Conservation (phyloP, 2,888 invertebrate genomes). For the Eurytoma californica region DNA sequence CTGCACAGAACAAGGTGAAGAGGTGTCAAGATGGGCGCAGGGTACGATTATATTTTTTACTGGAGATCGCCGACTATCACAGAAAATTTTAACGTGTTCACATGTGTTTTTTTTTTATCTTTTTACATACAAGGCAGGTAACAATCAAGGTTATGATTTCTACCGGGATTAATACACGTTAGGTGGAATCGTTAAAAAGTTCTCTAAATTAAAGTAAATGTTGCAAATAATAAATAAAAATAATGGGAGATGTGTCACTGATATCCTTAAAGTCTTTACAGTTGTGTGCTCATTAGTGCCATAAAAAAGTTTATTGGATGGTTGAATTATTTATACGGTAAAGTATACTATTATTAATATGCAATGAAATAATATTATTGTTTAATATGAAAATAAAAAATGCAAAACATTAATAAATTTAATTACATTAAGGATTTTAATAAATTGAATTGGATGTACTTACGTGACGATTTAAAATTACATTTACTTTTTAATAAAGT, state of each 20-base stretch:
- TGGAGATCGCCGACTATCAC: neutral
- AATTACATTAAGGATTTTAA: neutral
- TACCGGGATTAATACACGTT: too few species aligned
- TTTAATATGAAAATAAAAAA: too few species aligned
- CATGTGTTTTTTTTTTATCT: too few species aligned
- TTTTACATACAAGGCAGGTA: too few species aligned
- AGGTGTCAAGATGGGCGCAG: constrained; percentile 32
- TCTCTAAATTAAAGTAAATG: neutral
- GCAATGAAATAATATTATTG: constrained; percentile 13
- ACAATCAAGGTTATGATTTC: too few species aligned
- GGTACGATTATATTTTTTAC: constrained; percentile 26
- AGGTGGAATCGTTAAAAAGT: neutral
- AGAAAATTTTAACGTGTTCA: too few species aligned
- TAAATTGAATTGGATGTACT: neutral
- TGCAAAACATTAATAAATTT: too few species aligned
- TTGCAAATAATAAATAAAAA: neutral
- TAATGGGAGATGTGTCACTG: neutral
- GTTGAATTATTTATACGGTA: neutral
- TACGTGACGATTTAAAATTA: neutral
- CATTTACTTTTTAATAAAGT: neutral
- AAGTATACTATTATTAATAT: constrained; percentile 7
- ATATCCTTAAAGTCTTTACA: neutral
- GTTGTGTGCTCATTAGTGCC: neutral
- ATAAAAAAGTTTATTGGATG: neutral
- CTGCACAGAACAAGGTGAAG: constrained; percentile 60